These are phyloP conservation scores for Ctenochaetus hawaiiensis DNA, from an alignment of 2,797 vertebrate species.

Conservation along the genomic window DNA sequence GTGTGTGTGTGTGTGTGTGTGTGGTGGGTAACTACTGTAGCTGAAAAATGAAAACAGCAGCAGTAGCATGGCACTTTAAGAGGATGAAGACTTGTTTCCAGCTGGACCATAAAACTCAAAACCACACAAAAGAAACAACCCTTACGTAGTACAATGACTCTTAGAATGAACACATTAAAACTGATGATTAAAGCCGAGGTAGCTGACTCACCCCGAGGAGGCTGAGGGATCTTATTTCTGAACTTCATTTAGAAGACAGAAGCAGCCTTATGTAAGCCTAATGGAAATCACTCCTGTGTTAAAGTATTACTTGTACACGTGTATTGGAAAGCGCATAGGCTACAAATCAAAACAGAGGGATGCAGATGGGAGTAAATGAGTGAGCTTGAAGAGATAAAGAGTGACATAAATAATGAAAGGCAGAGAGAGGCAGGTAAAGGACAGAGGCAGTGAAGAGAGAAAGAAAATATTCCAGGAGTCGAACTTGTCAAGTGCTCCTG, in stretches of 20 bases:
- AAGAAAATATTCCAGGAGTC: not conserved
- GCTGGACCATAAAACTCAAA: slow-evolving; percentile 62
- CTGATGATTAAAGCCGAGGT: slow-evolving; percentile 63
- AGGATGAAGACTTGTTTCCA: slow-evolving; percentile 57
- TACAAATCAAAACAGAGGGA: slow-evolving; percentile 20
- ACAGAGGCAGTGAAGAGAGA: not conserved
- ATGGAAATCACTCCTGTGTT: slow-evolving; percentile 69
- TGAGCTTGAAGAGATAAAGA: slow-evolving; percentile 5
- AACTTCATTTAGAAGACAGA: slow-evolving; percentile 63
- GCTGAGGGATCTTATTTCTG: slow-evolving; percentile 66
- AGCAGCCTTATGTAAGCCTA: slow-evolving; percentile 68
- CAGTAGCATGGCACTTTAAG: slow-evolving; percentile 54
- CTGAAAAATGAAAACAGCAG: slow-evolving; percentile 67
- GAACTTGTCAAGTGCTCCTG: not conserved
- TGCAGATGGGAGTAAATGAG: slow-evolving; percentile 9
- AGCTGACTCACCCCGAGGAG: slow-evolving; percentile 52
- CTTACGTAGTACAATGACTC: slow-evolving; percentile 33
- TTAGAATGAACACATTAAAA: slow-evolving; percentile 54
- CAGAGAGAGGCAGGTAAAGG: not conserved
- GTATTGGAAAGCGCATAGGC: slow-evolving; percentile 42
- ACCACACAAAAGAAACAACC: slow-evolving; percentile 54
- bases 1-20: slow-evolving; percentile 40
- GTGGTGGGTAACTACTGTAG: slow-evolving; percentile 67
- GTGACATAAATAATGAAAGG: slow-evolving; percentile 28
- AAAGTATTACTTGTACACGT: slow-evolving; percentile 40